Evolutionary conservation across 1,140 invertebrate genomes (phyloP), one percentile per base, ranked within the genome.

Genomic region (Patella vulgata): DNA sequence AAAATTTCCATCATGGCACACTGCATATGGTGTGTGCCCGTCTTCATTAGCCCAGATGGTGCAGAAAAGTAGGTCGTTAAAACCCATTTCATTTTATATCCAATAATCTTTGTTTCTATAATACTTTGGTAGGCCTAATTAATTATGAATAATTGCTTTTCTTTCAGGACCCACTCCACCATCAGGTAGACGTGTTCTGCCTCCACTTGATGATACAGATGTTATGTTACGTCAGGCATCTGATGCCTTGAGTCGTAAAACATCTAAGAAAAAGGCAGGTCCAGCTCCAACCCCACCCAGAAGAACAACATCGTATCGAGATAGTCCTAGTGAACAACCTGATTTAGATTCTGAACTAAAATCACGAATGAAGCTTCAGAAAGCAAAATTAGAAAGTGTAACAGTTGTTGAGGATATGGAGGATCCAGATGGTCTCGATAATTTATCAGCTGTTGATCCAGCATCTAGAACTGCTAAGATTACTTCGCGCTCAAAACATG

Each of bases 311-410:
- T 66, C 21, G 68, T 63, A 57, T 53, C 70, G 33, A 43, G 63
- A 62, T 31, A 47, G 1, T 47, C n/a, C 28, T 50, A 63, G 6
- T 23, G 43, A 47, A 21, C 43, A 66, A 23, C 14, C 46, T 1
- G 70, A 73, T 33, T 50, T 73, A 21, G 75, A 77, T 42, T 44
- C 66, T 30, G 79, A 81, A 58, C 64, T 81, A 2, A 79, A 79
- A 52, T 72, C 70, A 19, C 75, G 78, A 64, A 81, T 81, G 59
- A 79, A 79, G 51, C 63, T 76, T 36, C 79, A 81, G 59, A 81
- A 81, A 59, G 79, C 75, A 19, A 81, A 81, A 59, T 67, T 81
- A 8, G 79, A 81, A 63, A 76, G 73, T 53, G 62, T 69, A 33
- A 66, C 66, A 27, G 44, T 75, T 40, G 57, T 63, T 19, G 73